A percentile compares a stretch with the other conserved stretches of the same genome.
These are phyloP conservation scores for Octodon degus DNA, from an alignment of 2,113 vertebrate genomes.

Conservation along the genomic window DNA sequence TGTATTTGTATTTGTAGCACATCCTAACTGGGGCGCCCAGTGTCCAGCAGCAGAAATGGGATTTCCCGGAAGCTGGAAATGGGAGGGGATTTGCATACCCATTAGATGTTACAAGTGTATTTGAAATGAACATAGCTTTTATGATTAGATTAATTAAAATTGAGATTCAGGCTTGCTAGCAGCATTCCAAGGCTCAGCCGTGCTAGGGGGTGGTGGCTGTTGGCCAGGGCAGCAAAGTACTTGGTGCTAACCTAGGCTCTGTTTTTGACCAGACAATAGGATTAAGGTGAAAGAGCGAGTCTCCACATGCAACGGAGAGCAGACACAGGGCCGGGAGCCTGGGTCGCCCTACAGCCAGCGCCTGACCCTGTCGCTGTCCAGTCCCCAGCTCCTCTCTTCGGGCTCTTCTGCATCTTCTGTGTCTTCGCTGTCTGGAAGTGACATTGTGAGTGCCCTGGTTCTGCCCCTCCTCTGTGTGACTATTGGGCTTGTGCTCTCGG, in stretches of 20 bases:
- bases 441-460: constrained; percentile 91
- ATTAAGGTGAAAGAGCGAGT: constrained; percentile 85
- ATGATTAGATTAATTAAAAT: background rate
- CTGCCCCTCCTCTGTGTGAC: constrained; percentile 88
- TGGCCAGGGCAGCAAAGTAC: rapidly evolving
- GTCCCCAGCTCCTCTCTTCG: constrained; percentile 91
- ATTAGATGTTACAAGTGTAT: background rate
- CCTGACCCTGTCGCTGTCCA: constrained; percentile 92
- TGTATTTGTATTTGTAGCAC: rapidly evolving
- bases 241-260: background rate
- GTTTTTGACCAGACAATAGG: constrained; percentile 83
- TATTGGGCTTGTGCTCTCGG: constrained; percentile 65
- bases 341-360: constrained; percentile 89
- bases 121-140: background rate
- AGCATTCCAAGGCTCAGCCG: rapidly evolving
- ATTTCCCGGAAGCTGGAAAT: background rate
- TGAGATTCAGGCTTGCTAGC: background rate
- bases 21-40: too few relatives aligned
- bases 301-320: constrained; percentile 81
- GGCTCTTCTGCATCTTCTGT: constrained; percentile 93
- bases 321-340: constrained; percentile 86
- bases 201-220: too few relatives aligned
- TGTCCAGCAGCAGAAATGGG: background rate
- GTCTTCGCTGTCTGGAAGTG: constrained; percentile 95
- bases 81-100: background rate